Base-by-base conservation (phyloP, 2,113 vertebrate species). In the Rhizomys pruinosus region DNA sequence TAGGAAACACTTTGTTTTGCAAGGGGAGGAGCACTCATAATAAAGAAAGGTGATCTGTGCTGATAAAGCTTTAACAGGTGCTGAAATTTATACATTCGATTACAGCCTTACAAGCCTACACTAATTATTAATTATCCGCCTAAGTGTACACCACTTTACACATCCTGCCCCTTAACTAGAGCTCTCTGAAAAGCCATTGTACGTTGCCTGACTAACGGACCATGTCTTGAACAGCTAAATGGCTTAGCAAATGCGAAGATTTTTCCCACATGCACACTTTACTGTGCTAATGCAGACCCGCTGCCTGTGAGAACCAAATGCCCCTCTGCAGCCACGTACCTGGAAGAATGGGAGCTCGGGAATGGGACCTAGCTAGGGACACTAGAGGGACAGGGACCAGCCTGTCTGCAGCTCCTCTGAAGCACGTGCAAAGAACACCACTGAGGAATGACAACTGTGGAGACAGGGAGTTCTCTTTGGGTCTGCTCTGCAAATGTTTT, bases 121-220 rank as follows among this genome's bases (percentile, higher is more conserved):
- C 52, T 44, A 93, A 89, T 97, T 93, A 92, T 97, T 97, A 97
- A 98, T 97, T 95, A 96, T 84, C 95, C 76, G 7, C 94, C 92
- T 92, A 97, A 90, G 82, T 12, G 44, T 47, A 79, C 59, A 92
- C 93, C 95, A 95, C 97, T 97, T 97, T 74, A 91, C 95, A 94
- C 95, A 66, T 61, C 76, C 93, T 73, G 87, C 87, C 96, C 94
- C 90, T 98, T 97, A 98, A 97, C 92, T 82, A 96, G 61, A 64
- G 90, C 96, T 93, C 96, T 97, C 63, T 91, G 96, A 96, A 97
- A 97, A 95, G 17, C 84, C 96, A 93, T 69, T 95, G 95, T 96
- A 82, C 55, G 78, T 39, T 95, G 93, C 95, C 96, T 97, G 96
- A 20, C 84, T 96, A 97, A 97, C 90, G 32, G 97, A 97, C 96